phyloP scores from a whole-genome alignment of 2,888 invertebrate species.

The Drosophila incognita region DNA sequence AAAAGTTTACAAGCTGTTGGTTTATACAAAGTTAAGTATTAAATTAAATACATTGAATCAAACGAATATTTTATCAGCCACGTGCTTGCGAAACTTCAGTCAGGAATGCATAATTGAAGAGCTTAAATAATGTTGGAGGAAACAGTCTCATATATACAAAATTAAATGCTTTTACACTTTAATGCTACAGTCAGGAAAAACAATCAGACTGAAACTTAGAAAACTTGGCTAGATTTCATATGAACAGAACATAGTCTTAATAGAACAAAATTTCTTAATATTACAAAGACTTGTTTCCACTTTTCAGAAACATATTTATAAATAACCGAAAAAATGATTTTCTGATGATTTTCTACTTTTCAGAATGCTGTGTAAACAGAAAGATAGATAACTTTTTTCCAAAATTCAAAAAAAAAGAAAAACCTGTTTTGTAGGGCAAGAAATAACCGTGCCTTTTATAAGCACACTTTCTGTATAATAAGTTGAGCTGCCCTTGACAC shows the following conservation, averaged over 20 bases:
- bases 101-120: not conserved
- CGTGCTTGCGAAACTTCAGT: not conserved
- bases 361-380: not conserved
- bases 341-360: too few relatives aligned
- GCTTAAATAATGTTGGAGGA: not conserved
- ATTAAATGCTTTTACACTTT: constrained; percentile 15
- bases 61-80: not conserved
- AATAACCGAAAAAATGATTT: too few relatives aligned
- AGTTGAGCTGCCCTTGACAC: too few relatives aligned
- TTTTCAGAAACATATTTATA: too few relatives aligned
- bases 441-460: not conserved
- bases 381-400: not conserved
- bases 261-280: too few relatives aligned
- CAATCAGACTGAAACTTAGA: not conserved
- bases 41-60: not conserved
- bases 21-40: not conserved
- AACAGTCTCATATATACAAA: constrained; percentile 2
- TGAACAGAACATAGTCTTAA: not conserved
- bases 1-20: not conserved
- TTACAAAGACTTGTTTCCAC: too few relatives aligned
- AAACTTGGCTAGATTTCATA: too few relatives aligned
- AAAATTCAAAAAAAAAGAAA: not conserved
- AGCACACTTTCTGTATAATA: not conserved
- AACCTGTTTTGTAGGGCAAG: not conserved
- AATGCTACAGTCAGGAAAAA: constrained; percentile 3